Percentiles rank a stretch among this genome's conserved stretches.
These are phyloP conservation scores for Tineola bisselliella DNA, from an alignment of 2,888 invertebrate species.

Conservation along the genomic window DNA sequence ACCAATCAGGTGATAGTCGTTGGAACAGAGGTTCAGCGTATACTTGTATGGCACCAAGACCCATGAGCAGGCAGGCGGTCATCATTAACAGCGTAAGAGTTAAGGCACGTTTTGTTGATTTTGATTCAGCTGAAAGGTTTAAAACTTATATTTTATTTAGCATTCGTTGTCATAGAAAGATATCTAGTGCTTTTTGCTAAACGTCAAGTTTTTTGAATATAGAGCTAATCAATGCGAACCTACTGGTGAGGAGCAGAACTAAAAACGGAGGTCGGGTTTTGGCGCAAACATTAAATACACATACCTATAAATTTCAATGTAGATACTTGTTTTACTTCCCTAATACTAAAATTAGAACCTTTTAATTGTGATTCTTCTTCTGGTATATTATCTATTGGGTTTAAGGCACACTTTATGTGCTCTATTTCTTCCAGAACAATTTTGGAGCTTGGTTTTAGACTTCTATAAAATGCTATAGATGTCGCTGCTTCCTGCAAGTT, in stretches of 20 bases:
- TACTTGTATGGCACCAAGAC: slow-evolving; percentile 9
- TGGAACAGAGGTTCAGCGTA: slow-evolving; percentile 14
- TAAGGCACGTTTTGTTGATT: slow-evolving; percentile 10
- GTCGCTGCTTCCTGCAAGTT: slow-evolving; percentile 39
- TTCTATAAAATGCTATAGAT: slow-evolving; percentile 36
- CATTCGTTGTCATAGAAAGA: no score
- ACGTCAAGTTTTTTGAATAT: no score
- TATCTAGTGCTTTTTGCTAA: no score
- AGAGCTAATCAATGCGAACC: no score
- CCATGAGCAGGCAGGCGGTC: slow-evolving; percentile 10
- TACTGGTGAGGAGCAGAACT: no score
- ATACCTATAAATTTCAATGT: slow-evolving; percentile 1
- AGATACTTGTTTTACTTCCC: neutral
- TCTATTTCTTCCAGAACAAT: slow-evolving; percentile 18
- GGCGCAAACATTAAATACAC: no score
- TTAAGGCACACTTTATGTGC: neutral
- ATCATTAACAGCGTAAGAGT: neutral
- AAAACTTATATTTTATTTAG: no score
- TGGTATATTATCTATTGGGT: neutral
- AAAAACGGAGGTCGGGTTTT: no score
- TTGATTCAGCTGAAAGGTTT: neutral
- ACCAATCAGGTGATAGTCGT: neutral
- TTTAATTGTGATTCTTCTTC: neutral
- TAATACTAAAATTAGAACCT: neutral
- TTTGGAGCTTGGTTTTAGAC: slow-evolving; percentile 26